Base-by-base conservation (phyloP, 1,140 invertebrate genomes). In the Drosophila ogumai region DNA sequence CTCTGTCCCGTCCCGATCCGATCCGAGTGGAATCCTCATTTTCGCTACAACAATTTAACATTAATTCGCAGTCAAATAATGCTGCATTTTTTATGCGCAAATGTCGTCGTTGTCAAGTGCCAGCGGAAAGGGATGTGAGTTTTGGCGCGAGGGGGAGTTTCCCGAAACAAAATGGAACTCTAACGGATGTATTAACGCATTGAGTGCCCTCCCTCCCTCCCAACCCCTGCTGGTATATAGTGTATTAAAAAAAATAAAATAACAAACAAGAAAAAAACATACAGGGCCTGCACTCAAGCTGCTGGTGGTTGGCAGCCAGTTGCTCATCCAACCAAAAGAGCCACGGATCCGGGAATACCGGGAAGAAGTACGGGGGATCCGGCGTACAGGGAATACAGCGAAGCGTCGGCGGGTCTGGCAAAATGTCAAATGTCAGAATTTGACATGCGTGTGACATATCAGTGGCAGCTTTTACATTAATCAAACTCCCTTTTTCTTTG, bases 371-470 rank as follows among this genome's bases (percentile, higher is more conserved):
- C 13, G 41, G 34, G 55, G 49, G 56, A 58, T 44, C 52, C 36
- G 59, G 31, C 38, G 34, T 32, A 31, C 28, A 56, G 57, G 67
- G 54, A 52, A 36, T 46, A 49, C 54, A 43, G 55, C 44, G 63
- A 54, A 38, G 79, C 79, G 82, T 72, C 73, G 76, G 77, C 66
- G 68, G 67, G 68, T 71, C 86, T 91, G 75, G 91, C 87, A 91
- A 92, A 92, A 92, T 92, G 91, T 92, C 91, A 92, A 92, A 92
- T 91, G 91, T 92, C 91, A 92, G 79, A 84, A 90, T 92, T 91
- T 92, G 91, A 92, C 90, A 91, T 92, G 90, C 91, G 82, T 92
- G 91, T 92, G 91, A 92, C 91, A 92, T 92, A 92, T 92, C 91
- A 92, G 91, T 92, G 91, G 90, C 91, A 92, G 91, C 84, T 91